Evolutionary conservation across 2,888 invertebrate species (phyloP), one percentile per base, ranked within the genome.

Genomic region (Seira sanloemensis): DNA sequence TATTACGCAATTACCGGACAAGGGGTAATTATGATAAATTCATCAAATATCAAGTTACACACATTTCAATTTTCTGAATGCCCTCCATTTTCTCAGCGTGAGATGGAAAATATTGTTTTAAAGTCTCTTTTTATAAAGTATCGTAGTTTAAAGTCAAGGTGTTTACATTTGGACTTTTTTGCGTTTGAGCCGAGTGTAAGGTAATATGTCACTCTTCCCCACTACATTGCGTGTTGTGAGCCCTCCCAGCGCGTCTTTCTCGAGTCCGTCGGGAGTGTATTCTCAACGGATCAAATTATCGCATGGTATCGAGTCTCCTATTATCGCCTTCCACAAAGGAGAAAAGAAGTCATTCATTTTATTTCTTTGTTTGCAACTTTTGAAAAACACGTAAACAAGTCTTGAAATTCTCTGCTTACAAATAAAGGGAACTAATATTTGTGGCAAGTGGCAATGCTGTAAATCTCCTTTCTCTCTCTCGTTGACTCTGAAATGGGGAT

Each of bases 121-220:
- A n/a, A n/a, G n/a, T n/a, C n/a, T n/a, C n/a, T n/a, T n/a, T n/a
- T n/a, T n/a, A n/a, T n/a, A n/a, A n/a, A n/a, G n/a, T n/a, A n/a
- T n/a, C n/a, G n/a, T n/a, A n/a, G n/a, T n/a, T n/a, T n/a, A n/a
- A 9, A 58, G 9, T 58, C 58, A 58, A 37, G 58, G 12, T 58
- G 58, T 58, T 58, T 58, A 58, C 58, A 58, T 58, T 58, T 58
- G 58, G 58, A 18, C n/a, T n/a, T n/a, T n/a, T n/a, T n/a, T n/a
- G n/a, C n/a, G n/a, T 58, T 58, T 58, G n/a, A 58, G 12, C 4
- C 5, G 37, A 58, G 58, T 58, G 58, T 58, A 58, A 58, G n/a
- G 58, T 37, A 37, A 37, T 37, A 4, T 37, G 37, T 37, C 37
- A 37, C 37, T 37, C 12, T 37, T 37, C 37, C 12, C 12, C 12